These are phyloP conservation scores for Ceriagrion tenellum DNA, from an alignment of 2,888 invertebrate species.

Conservation along the genomic window DNA sequence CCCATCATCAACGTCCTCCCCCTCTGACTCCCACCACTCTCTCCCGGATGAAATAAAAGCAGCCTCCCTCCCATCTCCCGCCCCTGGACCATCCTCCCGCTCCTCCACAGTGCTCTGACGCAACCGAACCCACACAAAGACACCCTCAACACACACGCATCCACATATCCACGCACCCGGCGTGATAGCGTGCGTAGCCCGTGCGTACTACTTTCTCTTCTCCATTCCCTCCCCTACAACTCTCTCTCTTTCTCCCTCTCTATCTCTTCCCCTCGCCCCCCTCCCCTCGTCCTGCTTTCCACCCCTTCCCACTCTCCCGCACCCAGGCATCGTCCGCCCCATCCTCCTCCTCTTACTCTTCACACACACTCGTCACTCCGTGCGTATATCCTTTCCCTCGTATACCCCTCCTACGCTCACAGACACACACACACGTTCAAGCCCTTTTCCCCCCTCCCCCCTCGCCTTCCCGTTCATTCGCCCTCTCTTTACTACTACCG, in stretches of 20 bases:
- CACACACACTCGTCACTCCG: neutral
- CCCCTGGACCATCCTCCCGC: neutral
- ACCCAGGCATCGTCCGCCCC: neutral
- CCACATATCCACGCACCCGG: neutral
- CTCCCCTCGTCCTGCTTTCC: neutral
- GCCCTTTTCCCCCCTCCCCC: too few relatives aligned
- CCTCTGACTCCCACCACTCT: neutral
- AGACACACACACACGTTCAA: too few relatives aligned
- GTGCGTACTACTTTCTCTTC: constrained; percentile 27
- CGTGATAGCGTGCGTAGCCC: constrained; percentile 36
- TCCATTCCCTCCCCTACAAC: neutral
- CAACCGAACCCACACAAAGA: neutral
- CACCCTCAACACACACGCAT: neutral
- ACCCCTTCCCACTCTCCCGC: neutral
- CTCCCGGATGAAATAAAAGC: neutral
- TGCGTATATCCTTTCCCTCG: neutral
- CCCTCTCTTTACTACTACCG: neutral
- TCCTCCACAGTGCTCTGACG: too few relatives aligned
- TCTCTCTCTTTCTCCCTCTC: neutral
- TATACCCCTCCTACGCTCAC: neutral
- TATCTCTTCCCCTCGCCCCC: neutral
- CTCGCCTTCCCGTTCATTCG: neutral
- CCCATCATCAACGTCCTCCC: neutral
- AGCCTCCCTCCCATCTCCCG: neutral
- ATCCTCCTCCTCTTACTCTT: neutral